Percentiles rank a stretch among this genome's conserved stretches.
Conservation (phyloP, 2,888 invertebrate genomes). For the Liposcelis brunnea region DNA sequence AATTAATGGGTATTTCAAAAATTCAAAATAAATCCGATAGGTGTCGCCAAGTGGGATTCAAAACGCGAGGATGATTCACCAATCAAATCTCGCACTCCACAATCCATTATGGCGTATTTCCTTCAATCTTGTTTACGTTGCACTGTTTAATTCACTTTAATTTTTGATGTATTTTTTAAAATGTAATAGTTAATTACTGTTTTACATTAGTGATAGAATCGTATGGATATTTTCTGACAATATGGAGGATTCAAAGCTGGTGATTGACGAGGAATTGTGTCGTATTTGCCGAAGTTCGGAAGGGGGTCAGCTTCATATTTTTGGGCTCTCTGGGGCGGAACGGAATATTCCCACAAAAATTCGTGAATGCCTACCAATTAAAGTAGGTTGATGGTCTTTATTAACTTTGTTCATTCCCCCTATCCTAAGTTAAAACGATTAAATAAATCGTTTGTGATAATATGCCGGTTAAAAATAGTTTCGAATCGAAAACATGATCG, state of each 20-base stretch:
- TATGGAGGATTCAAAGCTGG: neutral
- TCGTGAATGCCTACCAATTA: slow-evolving; percentile 7
- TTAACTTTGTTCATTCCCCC: no score
- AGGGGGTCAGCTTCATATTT: slow-evolving; percentile 8
- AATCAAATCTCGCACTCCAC: neutral
- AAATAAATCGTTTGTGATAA: no score
- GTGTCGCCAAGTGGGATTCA: no score
- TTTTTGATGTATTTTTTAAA: slow-evolving; percentile 6
- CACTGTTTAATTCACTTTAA: slow-evolving; percentile 1
- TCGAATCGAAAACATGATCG: no score
- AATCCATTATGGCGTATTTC: slow-evolving; percentile 5
- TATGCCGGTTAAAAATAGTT: no score
- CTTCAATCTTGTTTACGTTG: slow-evolving; percentile 10
- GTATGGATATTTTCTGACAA: neutral
- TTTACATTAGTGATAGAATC: neutral
- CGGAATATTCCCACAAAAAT: slow-evolving; percentile 5
- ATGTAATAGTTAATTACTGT: neutral
- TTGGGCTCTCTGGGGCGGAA: slow-evolving; percentile 8
- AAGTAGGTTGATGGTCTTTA: neutral
- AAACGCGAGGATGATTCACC: neutral
- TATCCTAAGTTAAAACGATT: no score
- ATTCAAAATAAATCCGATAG: no score
- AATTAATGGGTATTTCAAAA: no score
- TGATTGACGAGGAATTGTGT: neutral
- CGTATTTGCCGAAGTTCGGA: slow-evolving; percentile 7